phyloP scores from a whole-genome alignment of 2,888 invertebrate species.

The Linnaemya vulpina region DNA sequence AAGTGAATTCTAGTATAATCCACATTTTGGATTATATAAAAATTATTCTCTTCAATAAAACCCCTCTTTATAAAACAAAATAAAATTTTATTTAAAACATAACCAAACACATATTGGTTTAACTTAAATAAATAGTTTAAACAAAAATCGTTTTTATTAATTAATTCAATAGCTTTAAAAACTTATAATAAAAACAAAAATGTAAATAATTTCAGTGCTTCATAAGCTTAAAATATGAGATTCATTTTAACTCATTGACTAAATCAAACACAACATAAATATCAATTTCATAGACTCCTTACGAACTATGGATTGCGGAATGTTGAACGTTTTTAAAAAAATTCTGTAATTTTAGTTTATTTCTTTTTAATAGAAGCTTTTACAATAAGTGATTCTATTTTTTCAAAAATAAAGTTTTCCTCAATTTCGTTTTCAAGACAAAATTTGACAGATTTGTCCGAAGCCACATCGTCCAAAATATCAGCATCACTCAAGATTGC shows the following conservation, averaged over 20 bases:
- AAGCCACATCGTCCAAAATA: too few relatives aligned
- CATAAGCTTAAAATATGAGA: background rate
- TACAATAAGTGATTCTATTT: too few relatives aligned
- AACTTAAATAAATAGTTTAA: too few relatives aligned
- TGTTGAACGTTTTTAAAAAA: constrained; percentile 11
- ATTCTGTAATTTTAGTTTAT: background rate
- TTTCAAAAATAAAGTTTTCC: too few relatives aligned
- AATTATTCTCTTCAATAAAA: constrained; percentile 26
- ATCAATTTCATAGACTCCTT: constrained; percentile 14
- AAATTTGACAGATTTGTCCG: too few relatives aligned
- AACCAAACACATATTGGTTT: too few relatives aligned
- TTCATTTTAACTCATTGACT: constrained; percentile 2
- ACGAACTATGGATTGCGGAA: background rate
- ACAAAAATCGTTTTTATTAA: too few relatives aligned
- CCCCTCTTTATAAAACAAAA: background rate
- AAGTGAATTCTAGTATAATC: constrained; percentile 9
- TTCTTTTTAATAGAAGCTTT: too few relatives aligned
- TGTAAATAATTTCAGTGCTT: constrained; percentile 12
- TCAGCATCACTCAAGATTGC: too few relatives aligned
- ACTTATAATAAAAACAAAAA: too few relatives aligned
- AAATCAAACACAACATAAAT: constrained; percentile 3
- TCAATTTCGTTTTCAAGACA: too few relatives aligned
- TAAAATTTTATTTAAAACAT: background rate
- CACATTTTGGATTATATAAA: constrained; percentile 21
- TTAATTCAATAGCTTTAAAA: too few relatives aligned